Evolutionary conservation across 2,888 invertebrate genomes (phyloP).

Genomic region (Quadroppia sp.): DNA sequence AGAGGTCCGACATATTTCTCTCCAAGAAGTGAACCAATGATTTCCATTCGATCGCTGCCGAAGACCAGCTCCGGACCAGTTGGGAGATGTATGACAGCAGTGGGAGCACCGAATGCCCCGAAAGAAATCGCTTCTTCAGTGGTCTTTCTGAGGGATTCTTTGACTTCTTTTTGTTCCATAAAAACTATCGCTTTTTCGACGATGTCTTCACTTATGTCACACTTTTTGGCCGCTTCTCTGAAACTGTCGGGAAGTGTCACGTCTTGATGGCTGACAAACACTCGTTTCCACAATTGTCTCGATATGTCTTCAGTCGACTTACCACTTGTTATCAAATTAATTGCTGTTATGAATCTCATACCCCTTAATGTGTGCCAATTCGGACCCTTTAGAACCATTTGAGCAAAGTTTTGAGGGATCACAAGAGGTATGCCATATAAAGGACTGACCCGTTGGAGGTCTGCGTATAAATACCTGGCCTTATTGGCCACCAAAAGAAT

Average conservation of each 20-base stretch:
- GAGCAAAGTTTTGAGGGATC: conserved; percentile 42
- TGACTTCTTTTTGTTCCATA: conserved; percentile 47
- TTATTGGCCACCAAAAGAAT: conserved; percentile 53
- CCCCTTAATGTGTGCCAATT: conserved; percentile 51
- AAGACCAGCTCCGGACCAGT: conserved; percentile 52
- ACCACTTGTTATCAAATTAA: conserved; percentile 50
- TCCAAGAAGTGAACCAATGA: conserved; percentile 53
- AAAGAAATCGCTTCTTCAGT: conserved; percentile 52
- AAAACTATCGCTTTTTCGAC: conserved; percentile 40
- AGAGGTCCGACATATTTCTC: conserved; percentile 44
- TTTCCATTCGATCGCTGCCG: conserved; percentile 54
- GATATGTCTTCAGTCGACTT: conserved; percentile 51
- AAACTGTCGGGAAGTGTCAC: conserved; percentile 43
- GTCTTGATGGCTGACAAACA: conserved; percentile 50
- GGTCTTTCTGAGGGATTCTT: conserved; percentile 50
- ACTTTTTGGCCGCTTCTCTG: conserved; percentile 43
- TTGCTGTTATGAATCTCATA: conserved; percentile 53
- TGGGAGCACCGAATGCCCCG: conserved; percentile 54
- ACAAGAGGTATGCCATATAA: conserved; percentile 49
- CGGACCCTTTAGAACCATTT: conserved; percentile 52
- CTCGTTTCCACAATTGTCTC: conserved; percentile 52
- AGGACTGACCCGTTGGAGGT: conserved; percentile 51
- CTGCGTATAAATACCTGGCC: conserved; percentile 52
- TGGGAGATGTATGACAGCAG: conserved; percentile 51
- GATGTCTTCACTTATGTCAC: conserved; percentile 39